A percentile compares a stretch with the other conserved stretches of the same genome.
These are phyloP conservation scores for Cydia strobilella DNA, from an alignment of 1,140 invertebrate genomes.

Conservation along the genomic window DNA sequence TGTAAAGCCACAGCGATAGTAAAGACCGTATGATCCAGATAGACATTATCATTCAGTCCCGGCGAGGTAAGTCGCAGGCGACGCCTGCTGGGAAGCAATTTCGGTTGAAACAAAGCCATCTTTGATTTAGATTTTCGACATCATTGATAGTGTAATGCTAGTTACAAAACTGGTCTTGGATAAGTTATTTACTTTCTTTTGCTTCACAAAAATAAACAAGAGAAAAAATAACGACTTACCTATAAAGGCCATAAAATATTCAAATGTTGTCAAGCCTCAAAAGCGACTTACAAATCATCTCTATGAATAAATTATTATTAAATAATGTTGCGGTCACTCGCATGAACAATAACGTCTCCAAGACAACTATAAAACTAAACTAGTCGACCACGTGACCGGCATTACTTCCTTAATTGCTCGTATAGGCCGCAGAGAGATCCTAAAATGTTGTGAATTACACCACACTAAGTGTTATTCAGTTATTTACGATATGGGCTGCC, in stretches of 20 bases:
- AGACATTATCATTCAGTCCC: too few relatives aligned
- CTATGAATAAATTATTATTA: not conserved
- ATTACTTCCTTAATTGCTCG: conserved; percentile 33
- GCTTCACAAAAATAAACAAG: too few relatives aligned
- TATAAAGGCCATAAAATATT: not conserved
- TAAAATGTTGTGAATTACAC: conserved; percentile 35
- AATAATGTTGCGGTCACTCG: not conserved
- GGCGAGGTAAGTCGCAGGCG: too few relatives aligned
- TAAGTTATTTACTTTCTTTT: too few relatives aligned
- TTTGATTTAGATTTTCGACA: not conserved
- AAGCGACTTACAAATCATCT: too few relatives aligned
- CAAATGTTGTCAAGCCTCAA: not conserved
- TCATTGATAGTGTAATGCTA: not conserved
- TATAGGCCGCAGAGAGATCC: conserved; percentile 32
- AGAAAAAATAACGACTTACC: not conserved
- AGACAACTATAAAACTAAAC: conserved; percentile 34
- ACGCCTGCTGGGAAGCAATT: not conserved
- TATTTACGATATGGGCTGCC: conserved; percentile 33
- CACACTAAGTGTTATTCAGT: conserved; percentile 35
- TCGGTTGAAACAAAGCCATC: not conserved
- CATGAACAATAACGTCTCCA: conserved; percentile 16
- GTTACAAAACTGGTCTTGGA: not conserved
- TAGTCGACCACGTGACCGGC: conserved; percentile 32
- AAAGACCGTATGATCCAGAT: too few relatives aligned
- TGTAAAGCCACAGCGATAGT: conserved; percentile 5